A percentile compares a stretch with the other conserved stretches of the same genome.
phyloP scores from a whole-genome alignment of 1,140 invertebrate genomes.

The Leptopilina clavipes region DNA sequence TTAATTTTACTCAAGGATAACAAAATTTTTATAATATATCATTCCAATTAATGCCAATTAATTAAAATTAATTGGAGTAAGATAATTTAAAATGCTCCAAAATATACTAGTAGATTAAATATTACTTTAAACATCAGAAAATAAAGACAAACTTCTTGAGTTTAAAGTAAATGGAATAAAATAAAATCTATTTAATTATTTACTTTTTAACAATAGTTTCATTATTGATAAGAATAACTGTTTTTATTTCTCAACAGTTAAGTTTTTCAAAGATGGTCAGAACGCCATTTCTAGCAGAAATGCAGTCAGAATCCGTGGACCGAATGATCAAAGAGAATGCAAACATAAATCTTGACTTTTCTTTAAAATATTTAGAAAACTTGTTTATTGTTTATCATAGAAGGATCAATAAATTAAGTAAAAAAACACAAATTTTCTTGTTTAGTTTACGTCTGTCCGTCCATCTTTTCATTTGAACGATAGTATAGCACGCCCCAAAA shows the following conservation, averaged over 20 bases:
- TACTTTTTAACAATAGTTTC: background rate
- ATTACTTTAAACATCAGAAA: background rate
- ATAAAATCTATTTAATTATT: background rate
- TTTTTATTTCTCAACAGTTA: background rate
- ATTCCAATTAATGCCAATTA: no score
- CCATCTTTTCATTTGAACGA: background rate
- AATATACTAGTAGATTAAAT: no score
- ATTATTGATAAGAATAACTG: background rate
- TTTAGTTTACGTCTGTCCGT: constrained; percentile 2
- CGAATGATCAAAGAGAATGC: background rate
- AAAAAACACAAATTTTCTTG: background rate
- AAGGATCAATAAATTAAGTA: background rate
- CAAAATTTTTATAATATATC: no score
- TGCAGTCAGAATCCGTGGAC: background rate
- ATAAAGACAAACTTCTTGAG: background rate
- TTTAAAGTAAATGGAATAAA: background rate
- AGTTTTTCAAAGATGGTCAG: constrained; percentile 17
- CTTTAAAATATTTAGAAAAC: background rate
- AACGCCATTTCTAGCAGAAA: constrained; percentile 31
- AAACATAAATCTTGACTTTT: background rate
- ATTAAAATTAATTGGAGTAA: no score
- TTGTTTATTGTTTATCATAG: background rate
- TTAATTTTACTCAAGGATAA: no score
- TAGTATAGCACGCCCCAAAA: constrained; percentile 39
- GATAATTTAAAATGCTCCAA: no score